These are phyloP conservation scores for Nesometra sesokonis DNA, from an alignment of 35 echinoderm and acorn worm genomes.

Conservation along the genomic window DNA sequence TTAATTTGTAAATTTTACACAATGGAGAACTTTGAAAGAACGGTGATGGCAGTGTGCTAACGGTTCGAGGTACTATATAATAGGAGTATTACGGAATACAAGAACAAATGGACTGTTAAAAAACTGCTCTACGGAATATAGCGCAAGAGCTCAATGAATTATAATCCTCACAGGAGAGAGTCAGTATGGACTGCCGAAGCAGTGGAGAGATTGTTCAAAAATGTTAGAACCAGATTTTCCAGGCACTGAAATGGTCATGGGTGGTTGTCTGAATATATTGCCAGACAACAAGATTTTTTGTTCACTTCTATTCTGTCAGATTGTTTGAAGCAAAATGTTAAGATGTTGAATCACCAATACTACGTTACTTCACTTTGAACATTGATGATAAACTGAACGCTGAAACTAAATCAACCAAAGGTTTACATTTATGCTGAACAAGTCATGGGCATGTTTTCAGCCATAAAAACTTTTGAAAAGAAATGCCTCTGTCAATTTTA, in stretches of 20 bases:
- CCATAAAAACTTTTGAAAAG: not conserved
- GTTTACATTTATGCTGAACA: constrained; percentile 21
- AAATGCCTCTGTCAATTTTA: constrained; percentile 12
- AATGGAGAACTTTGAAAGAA: no score
- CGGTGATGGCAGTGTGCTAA: no score
- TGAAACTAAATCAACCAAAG: constrained; percentile 15
- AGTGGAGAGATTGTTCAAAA: no score
- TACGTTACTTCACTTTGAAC: not conserved
- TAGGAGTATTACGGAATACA: no score
- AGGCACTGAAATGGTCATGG: not conserved
- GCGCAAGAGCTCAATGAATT: no score
- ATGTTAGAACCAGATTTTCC: not conserved
- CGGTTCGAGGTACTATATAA: no score
- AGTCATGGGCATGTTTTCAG: constrained; percentile 42
- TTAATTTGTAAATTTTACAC: no score
- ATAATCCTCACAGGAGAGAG: constrained; percentile 24
- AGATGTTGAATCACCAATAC: constrained; percentile 12
- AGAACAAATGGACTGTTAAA: no score
- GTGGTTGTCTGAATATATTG: not conserved
- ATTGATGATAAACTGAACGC: not conserved
- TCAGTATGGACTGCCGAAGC: not conserved
- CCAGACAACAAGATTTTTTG: not conserved
- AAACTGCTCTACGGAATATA: no score
- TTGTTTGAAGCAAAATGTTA: not conserved
- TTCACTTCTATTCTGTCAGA: not conserved